phyloP scores from a whole-genome alignment of 2,888 invertebrate species.

The Gari tellinella region DNA sequence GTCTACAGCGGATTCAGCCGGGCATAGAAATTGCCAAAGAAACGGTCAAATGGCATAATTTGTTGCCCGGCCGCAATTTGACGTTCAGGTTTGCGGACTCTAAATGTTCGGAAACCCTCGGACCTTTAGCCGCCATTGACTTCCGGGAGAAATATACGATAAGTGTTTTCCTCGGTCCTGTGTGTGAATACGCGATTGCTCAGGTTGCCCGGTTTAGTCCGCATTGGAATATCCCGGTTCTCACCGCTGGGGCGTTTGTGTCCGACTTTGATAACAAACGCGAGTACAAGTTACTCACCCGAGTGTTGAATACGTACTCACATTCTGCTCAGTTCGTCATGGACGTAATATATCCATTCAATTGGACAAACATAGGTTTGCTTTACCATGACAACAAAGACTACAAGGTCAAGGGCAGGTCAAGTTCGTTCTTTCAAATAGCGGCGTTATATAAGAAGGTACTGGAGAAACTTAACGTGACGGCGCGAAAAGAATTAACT shows the following conservation, averaged over 20 bases:
- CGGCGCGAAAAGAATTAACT: constrained; percentile 15
- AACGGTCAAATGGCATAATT: constrained; percentile 43
- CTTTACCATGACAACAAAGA: constrained; percentile 68
- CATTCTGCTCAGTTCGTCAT: constrained; percentile 71
- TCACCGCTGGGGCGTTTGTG: constrained; percentile 87
- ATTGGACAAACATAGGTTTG: constrained; percentile 74
- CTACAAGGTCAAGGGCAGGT: constrained; percentile 48
- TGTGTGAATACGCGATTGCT: constrained; percentile 89
- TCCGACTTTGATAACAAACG: constrained; percentile 75
- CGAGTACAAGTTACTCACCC: constrained; percentile 91
- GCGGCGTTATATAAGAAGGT: constrained; percentile 87
- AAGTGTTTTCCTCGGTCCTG: constrained; percentile 81
- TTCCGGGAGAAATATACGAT: constrained; percentile 72
- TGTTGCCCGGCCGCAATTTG: constrained; percentile 59
- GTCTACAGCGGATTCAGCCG: constrained; percentile 76
- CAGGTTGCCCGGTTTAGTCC: constrained; percentile 94
- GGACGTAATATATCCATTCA: constrained; percentile 65
- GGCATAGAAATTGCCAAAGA: constrained; percentile 82
- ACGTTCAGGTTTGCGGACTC: constrained; percentile 73
- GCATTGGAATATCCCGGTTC: constrained; percentile 95
- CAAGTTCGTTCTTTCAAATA: constrained; percentile 89
- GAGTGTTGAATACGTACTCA: constrained; percentile 73
- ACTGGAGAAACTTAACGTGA: background rate
- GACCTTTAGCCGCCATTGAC: constrained; percentile 80
- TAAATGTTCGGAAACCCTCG: constrained; percentile 78